Base-by-base conservation (phyloP, 1,140 invertebrate genomes). In the Cecropterus lyciades region DNA sequence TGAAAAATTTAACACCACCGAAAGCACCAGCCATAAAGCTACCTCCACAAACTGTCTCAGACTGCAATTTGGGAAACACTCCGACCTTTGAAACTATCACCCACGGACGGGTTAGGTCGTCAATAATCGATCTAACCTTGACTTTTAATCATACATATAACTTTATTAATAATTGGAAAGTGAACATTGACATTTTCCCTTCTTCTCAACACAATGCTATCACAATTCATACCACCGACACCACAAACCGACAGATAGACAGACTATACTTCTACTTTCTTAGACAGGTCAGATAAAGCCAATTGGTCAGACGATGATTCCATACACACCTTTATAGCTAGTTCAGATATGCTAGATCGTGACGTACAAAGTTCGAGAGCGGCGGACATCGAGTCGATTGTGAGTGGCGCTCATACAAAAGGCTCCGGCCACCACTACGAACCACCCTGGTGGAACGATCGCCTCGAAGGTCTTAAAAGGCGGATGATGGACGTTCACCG, bases 121-220 rank as follows among this genome's bases (percentile, higher is more conserved):
- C 62, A 0, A 65, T 65, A 7, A 55, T 65, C 0, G 62, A 65
- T 9, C 7, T 65, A 3, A 65, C 62, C 7, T 27, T 65, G 1
- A 9, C 43, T 8, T 37, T 14, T 6, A 37, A 15, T n/a, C 27
- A 8, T n/a, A 11, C 14, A 0, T 6, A 8, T 1, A 1, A 49
- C 24, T 6, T 16, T 1, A 55, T 60, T 8, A 2, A 0, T 2
- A 15, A 67, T 14, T 67, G 65, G 65, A 15, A 20, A 0, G 55
- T 67, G 1, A 43, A 67, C 16, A 1, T 67, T n/a, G 3, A 30
- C 13, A 16, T 42, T 8, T 53, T 56, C 37, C 30, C 53, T 8
- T 27, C 62, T 14, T 40, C 68, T 7, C 37, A 60, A 37, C 55
- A 65, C 30, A 66, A 66, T 13, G 53, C 53, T 1, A 66, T 66